Conservation (phyloP, 2,888 invertebrate species). For the Serripes groenlandicus region DNA sequence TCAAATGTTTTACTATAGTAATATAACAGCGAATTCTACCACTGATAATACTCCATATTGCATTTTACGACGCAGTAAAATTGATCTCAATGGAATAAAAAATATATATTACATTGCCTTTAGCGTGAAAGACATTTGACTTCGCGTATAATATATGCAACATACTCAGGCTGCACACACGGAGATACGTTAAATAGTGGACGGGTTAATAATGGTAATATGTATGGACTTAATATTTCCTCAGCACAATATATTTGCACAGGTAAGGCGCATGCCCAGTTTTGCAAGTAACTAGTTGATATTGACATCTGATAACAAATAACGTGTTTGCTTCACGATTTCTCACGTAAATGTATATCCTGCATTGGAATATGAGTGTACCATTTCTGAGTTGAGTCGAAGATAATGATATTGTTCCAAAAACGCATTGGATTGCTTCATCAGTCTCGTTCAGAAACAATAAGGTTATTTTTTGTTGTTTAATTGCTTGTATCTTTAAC, state of each 20-base stretch:
- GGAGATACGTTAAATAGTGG: background rate
- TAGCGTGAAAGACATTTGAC: constrained; percentile 10
- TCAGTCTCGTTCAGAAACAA: too few relatives aligned
- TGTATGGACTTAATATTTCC: constrained; percentile 54
- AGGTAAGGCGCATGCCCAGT: constrained; percentile 24
- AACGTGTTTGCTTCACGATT: too few relatives aligned
- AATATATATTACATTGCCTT: constrained; percentile 1
- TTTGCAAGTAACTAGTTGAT: too few relatives aligned
- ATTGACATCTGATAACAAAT: too few relatives aligned
- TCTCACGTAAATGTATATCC: too few relatives aligned
- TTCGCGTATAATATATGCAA: constrained; percentile 30
- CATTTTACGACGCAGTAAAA: background rate
- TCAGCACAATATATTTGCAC: constrained; percentile 29
- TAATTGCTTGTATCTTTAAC: too few relatives aligned
- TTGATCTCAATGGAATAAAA: background rate
- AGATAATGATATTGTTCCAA: too few relatives aligned
- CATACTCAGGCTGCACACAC: background rate
- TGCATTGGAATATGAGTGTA: too few relatives aligned
- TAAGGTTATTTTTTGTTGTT: too few relatives aligned
- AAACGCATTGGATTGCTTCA: too few relatives aligned
- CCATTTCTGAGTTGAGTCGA: too few relatives aligned
- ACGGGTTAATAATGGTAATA: constrained; percentile 26
- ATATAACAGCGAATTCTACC: background rate
- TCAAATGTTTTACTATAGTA: background rate
- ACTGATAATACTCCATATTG: background rate